These are phyloP conservation scores for Hetaerina titia DNA, from an alignment of 2,888 invertebrate genomes.

Conservation along the genomic window DNA sequence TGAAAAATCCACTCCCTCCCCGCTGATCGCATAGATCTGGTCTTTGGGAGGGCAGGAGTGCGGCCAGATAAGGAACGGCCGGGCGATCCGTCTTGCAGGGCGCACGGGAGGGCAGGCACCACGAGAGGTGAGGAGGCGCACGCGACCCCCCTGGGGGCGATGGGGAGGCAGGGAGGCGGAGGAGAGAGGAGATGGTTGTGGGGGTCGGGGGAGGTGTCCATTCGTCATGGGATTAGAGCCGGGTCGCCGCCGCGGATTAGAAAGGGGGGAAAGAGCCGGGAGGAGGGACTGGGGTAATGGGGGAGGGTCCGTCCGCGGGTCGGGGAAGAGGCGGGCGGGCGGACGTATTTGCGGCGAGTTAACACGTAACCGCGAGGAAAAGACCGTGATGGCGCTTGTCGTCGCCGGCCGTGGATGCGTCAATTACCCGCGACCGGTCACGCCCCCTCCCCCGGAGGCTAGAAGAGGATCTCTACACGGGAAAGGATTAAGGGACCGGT, in stretches of 20 bases:
- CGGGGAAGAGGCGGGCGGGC: background rate
- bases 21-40: too few species aligned
- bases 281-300: background rate
- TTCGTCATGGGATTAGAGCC: background rate
- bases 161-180: background rate
- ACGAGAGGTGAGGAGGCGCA: background rate
- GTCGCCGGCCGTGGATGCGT: too few species aligned
- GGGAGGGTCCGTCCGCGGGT: background rate
- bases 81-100: background rate
- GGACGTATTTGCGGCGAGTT: too few species aligned
- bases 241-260: background rate
- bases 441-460: too few species aligned
- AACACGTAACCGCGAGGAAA: too few species aligned
- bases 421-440: too few species aligned
- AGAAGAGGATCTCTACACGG: too few species aligned
- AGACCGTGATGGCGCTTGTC: too few species aligned
- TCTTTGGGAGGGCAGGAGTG: background rate
- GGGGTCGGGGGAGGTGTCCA: background rate
- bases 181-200: too few species aligned
- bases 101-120: background rate
- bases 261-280: background rate
- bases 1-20: background rate
- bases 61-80: background rate
- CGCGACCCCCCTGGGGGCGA: background rate
- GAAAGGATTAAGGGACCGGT: too few species aligned